A percentile compares a stretch with the other conserved stretches of the same genome.
phyloP scores from a whole-genome alignment of 2,797 vertebrate species.

The Acanthiza pusilla region DNA sequence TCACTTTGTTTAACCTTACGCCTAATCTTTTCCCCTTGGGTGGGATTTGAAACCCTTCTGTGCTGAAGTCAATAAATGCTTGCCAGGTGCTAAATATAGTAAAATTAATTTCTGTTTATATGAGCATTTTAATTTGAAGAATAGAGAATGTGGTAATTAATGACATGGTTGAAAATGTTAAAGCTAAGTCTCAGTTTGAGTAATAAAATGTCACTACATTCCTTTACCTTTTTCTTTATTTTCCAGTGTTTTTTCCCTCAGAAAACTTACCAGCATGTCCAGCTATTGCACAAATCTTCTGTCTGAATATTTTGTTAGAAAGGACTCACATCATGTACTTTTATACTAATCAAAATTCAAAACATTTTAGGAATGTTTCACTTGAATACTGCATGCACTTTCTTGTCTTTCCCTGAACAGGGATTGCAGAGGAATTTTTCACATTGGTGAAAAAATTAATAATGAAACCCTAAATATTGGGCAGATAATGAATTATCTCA shows the following conservation, averaged over 20 bases:
- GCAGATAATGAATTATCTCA: background rate
- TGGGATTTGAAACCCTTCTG: background rate
- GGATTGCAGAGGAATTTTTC: background rate
- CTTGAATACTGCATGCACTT: background rate
- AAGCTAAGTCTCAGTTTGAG: background rate
- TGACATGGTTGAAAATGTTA: background rate
- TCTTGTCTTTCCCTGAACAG: background rate
- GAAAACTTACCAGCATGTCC: background rate
- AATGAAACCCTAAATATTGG: background rate
- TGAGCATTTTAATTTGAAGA: background rate
- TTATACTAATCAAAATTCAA: background rate
- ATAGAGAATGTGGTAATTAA: background rate
- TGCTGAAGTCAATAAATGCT: conserved; percentile 2
- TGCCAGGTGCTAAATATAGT: background rate
- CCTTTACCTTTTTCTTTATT: background rate
- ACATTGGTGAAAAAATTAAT: background rate
- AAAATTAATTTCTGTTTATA: background rate
- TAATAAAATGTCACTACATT: background rate
- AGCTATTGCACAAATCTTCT: background rate
- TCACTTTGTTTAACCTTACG: background rate
- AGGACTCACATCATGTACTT: rapidly evolving
- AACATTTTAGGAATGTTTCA: background rate
- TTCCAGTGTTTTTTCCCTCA: background rate
- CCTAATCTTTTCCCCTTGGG: conserved; percentile 18
- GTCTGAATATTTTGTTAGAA: background rate